Conservation (phyloP, 2,113 vertebrate genomes). For the Nibea coibor region DNA sequence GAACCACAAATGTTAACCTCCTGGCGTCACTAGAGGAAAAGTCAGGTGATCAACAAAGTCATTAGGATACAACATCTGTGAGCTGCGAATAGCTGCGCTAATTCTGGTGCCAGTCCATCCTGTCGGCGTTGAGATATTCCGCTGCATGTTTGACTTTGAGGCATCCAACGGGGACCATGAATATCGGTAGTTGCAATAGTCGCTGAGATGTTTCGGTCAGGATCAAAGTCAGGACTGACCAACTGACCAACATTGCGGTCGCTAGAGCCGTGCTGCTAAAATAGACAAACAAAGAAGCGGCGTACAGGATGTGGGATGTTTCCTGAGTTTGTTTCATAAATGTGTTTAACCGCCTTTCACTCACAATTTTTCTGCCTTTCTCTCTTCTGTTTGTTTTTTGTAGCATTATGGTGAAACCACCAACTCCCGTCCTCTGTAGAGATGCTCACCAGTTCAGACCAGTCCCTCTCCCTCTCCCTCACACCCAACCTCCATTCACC, state of each 20-base stretch:
- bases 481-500: constrained; percentile 68
- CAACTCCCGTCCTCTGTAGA: constrained; percentile 54
- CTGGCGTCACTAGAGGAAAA: not conserved
- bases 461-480: constrained; percentile 80
- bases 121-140: not conserved
- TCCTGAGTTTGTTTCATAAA: not conserved
- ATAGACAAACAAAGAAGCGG: constrained; percentile 13
- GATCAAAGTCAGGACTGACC: constrained; percentile 3
- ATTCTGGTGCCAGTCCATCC: not conserved
- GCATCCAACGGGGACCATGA: not conserved
- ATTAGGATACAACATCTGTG: not conserved
- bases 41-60: not conserved
- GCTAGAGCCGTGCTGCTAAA: constrained; percentile 5
- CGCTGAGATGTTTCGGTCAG: not conserved
- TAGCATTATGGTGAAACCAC: constrained; percentile 86
- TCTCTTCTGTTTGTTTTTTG: not conserved
- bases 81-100: not conserved
- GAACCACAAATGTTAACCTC: not conserved
- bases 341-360: constrained; percentile 1
- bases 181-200: not conserved
- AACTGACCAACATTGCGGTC: not conserved
- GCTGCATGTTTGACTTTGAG: not conserved
- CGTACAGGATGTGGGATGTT: not conserved
- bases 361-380: not conserved
- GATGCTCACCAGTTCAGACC: constrained; percentile 84